Evolutionary conservation across 1,140 invertebrate genomes (phyloP), one percentile per base, ranked within the genome.

Genomic region (Drosophila varians): DNA sequence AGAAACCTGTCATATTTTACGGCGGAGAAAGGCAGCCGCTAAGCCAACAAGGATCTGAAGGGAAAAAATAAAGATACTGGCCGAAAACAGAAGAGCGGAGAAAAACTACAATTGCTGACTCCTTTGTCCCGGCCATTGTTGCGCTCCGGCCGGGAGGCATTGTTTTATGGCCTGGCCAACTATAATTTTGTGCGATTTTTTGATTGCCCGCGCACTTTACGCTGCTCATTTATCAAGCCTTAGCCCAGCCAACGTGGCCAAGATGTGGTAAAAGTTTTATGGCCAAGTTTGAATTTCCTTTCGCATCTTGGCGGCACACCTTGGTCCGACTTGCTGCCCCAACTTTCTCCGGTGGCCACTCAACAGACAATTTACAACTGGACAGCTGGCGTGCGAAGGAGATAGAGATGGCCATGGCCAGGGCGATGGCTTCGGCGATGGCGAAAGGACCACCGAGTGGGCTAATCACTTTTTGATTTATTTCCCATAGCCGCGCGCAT

Each of bases 391-490:
- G 51, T 26, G 48, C 42, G 40, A 34, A 57, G 26, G 58, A 48
- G 36, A 6, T 6, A 26, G 25, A 52, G 12, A 18, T 53, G 26
- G 12, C 9, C 5, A n/a, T 25, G 7, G 38, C n/a, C 6, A 26
- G 2, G 31, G 46, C 21, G 31, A 56, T 19, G 31, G 28, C 18
- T 2, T 6, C 16, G 54, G 28, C 9, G 28, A 9, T n/a, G 28
- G 28, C 9, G 28, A 31, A 31, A 31, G 28, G 56, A 61, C 36
- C 36, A 38, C 36, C 36, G 54, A 47, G 25, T 25, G 56, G 49
- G 74, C 82, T 86, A 86, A 86, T 86, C 82, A 86, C 82, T 86
- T 86, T 86, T 87, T 86, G 82, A 86, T 86, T 86, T 86, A 86
- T 86, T 87, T 77, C 45, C 76, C 56, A 53, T 46, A 74, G 65